A percentile compares a stretch with the other conserved stretches of the same genome.
phyloP scores from a whole-genome alignment of 2,113 vertebrate species.

The Gnathonemus longibarbis region DNA sequence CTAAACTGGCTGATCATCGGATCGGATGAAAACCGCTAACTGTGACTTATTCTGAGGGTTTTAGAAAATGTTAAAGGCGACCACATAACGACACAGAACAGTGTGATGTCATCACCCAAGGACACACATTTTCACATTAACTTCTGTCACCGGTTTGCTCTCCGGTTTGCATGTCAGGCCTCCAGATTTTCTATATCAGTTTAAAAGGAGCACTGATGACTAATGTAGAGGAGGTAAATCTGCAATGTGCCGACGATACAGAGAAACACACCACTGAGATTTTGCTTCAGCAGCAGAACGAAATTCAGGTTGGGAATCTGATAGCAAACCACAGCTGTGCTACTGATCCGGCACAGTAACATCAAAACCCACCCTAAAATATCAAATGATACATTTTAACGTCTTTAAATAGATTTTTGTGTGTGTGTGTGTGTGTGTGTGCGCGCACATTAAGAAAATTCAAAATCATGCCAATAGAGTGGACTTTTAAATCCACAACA shows the following conservation, averaged over 20 bases:
- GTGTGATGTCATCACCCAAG: neutral
- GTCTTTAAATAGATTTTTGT: neutral
- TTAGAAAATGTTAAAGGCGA: neutral
- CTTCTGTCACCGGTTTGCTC: neutral
- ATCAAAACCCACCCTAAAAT: neutral
- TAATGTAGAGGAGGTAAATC: neutral
- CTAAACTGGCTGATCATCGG: neutral
- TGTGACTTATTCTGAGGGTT: neutral
- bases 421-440: neutral
- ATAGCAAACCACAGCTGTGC: neutral
- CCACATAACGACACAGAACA: neutral
- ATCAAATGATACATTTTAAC: neutral
- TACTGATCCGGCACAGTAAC: neutral
- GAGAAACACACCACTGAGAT: neutral
- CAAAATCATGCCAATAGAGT: neutral
- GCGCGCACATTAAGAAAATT: neutral
- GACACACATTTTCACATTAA: neutral
- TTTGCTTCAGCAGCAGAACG: neutral
- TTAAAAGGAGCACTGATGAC: neutral
- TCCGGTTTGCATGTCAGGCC: neutral
- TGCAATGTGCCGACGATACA: neutral
- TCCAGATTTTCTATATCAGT: neutral
- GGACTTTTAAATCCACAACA: neutral
- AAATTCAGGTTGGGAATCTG: neutral
- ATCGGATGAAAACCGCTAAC: neutral